Evolutionary conservation across 2,888 invertebrate genomes (phyloP).

Genomic region (Tinea pellionella): DNA sequence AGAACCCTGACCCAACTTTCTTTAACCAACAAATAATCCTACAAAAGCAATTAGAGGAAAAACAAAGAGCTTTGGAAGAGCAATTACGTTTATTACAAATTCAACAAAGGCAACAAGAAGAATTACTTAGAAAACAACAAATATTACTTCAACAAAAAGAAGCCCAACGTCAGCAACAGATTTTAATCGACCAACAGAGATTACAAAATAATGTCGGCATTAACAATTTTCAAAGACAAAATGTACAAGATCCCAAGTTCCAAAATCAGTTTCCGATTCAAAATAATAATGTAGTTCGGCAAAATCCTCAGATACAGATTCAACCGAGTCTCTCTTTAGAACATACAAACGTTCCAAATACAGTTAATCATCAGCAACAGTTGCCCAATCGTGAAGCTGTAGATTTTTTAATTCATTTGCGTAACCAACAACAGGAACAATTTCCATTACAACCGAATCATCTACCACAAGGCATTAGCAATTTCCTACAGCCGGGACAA

Average conservation of each 20-base stretch:
- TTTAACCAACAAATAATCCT: conserved; percentile 47
- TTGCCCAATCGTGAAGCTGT: conserved; percentile 69
- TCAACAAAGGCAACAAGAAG: conserved; percentile 77
- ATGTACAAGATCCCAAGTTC: conserved; percentile 34
- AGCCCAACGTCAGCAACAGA: conserved; percentile 43
- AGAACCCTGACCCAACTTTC: conserved; percentile 32
- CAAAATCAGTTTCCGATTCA: conserved; percentile 28
- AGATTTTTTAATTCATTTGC: conserved; percentile 60
- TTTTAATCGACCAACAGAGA: conserved; percentile 38
- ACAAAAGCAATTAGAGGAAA: conserved; percentile 70
- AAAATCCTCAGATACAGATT: conserved; percentile 51
- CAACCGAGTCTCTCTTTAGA: conserved; percentile 60
- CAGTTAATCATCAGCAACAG: conserved; percentile 63
- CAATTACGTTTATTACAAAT: conserved; percentile 75
- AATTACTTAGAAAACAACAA: conserved; percentile 74
- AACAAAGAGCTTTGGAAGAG: conserved; percentile 76
- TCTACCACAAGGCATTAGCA: conserved; percentile 52
- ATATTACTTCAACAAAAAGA: conserved; percentile 64
- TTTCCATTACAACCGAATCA: conserved; percentile 61
- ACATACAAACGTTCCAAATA: conserved; percentile 23
- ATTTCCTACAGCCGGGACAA: conserved; percentile 46
- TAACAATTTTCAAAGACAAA: conserved; percentile 38
- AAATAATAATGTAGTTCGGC: conserved; percentile 28
- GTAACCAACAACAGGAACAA: conserved; percentile 52
- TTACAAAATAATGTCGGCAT: conserved; percentile 38